Evolutionary conservation across 2,113 vertebrate species (phyloP).

Genomic region (Morone chrysops): DNA sequence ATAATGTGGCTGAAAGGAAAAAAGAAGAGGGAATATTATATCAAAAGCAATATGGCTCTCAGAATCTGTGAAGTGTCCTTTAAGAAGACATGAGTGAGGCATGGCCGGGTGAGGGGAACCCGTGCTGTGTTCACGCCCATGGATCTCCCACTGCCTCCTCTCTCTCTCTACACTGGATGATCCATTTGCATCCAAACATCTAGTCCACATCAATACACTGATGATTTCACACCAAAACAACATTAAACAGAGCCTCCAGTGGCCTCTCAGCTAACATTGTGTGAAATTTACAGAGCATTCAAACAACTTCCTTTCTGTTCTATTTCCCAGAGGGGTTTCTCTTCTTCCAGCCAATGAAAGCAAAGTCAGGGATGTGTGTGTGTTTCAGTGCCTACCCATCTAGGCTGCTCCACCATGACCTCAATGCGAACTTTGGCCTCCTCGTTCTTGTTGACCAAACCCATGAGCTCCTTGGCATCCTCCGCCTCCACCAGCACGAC

Average conservation of each 20-base stretch:
- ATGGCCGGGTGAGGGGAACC: neutral
- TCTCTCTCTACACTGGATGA: conserved; percentile 3
- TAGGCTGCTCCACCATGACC: conserved; percentile 85
- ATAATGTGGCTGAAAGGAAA: conserved; percentile 88
- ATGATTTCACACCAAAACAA: neutral
- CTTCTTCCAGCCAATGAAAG: neutral
- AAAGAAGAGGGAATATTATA: neutral
- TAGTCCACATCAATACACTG: neutral
- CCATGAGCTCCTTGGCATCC: conserved; percentile 92
- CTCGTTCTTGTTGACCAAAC: conserved; percentile 95
- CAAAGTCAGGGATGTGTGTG: neutral
- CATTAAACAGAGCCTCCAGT: neutral
- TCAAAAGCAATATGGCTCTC: neutral
- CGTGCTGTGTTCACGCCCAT: neutral
- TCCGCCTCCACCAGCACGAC: conserved; percentile 93
- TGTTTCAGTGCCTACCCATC: conserved; percentile 86
- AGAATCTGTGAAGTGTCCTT: neutral
- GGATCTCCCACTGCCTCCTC: neutral
- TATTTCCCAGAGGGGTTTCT: neutral
- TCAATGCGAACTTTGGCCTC: conserved; percentile 94
- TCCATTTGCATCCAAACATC: neutral
- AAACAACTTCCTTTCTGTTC: neutral
- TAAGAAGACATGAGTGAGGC: neutral
- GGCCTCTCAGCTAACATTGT: neutral
- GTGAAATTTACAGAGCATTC: neutral